Conservation (phyloP, 2,888 invertebrate species). For the Myathropa florea region DNA sequence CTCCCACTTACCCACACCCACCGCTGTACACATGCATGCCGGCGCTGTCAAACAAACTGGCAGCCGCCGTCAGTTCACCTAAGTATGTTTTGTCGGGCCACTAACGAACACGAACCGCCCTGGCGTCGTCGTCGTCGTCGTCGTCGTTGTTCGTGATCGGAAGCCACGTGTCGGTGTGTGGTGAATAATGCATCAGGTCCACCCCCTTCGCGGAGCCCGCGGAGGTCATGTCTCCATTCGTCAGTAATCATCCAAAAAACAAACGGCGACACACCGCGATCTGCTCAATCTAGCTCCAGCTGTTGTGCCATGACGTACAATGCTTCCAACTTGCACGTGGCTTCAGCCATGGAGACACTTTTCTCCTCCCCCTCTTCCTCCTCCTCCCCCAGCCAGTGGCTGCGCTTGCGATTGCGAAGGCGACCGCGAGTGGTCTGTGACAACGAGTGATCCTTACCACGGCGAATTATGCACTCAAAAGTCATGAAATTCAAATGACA, state of each 20-base stretch:
- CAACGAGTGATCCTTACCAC: constrained; percentile 45
- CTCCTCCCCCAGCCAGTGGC: not conserved
- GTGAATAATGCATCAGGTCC: constrained; percentile 70
- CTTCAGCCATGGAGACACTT: constrained; percentile 59
- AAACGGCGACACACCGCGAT: constrained; percentile 29
- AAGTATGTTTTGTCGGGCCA: constrained; percentile 35
- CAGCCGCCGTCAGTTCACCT: constrained; percentile 54
- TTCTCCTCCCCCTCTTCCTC: not conserved
- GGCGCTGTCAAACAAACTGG: constrained; percentile 60
- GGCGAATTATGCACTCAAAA: constrained; percentile 55
- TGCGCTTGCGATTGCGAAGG: constrained; percentile 35
- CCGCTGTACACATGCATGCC: not conserved
- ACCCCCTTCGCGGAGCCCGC: constrained; percentile 59
- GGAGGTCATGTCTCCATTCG: constrained; percentile 68
- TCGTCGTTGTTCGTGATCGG: constrained; percentile 66
- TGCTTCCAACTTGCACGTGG: constrained; percentile 61
- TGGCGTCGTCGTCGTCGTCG: constrained; percentile 3
- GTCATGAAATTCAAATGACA: constrained; percentile 59
- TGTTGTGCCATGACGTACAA: constrained; percentile 34
- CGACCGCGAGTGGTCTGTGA: constrained; percentile 20
- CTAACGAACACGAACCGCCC: constrained; percentile 51
- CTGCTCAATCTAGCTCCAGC: constrained; percentile 68
- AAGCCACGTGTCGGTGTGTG: constrained; percentile 67
- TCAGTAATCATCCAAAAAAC: constrained; percentile 52
- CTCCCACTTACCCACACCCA: constrained; percentile 23